A percentile compares a stretch with the other conserved stretches of the same genome.
These are phyloP conservation scores for Alouatta palliata DNA, from an alignment of 2,113 vertebrate genomes.

Conservation along the genomic window DNA sequence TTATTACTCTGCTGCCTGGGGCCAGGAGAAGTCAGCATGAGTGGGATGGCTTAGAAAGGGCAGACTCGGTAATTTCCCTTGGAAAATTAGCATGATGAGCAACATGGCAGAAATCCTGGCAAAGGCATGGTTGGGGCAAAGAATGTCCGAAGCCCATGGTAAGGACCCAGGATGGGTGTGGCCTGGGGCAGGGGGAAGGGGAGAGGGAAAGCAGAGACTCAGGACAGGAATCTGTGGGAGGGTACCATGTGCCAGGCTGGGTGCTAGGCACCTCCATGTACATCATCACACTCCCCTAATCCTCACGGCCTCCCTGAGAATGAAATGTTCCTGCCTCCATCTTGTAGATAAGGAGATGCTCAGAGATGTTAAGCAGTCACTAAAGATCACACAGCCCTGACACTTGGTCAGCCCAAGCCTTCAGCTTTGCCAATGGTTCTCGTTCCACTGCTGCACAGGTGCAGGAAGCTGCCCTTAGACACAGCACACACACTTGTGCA, in stretches of 20 bases:
- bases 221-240: rapidly evolving
- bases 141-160: not conserved
- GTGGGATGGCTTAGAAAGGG: slow-evolving; percentile 64
- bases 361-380: not conserved
- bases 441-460: not conserved
- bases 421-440: not conserved
- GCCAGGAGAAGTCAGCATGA: slow-evolving; percentile 69
- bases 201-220: not conserved
- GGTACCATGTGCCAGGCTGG: not conserved
- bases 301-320: not conserved
- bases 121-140: not conserved
- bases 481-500: rapidly evolving
- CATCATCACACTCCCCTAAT: rapidly evolving
- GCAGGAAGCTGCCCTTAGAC: not conserved
- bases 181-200: not conserved
- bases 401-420: not conserved
- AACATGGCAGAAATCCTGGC: slow-evolving; percentile 33
- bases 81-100: slow-evolving; percentile 66
- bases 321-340: not conserved
- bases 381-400: not conserved
- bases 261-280: not conserved
- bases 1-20: slow-evolving; percentile 75
- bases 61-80: slow-evolving; percentile 64
- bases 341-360: not conserved
- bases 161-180: not conserved